Percentiles rank a stretch among this genome's conserved stretches.
These are phyloP conservation scores for Lethenteron camtschaticum DNA, from an alignment of 2,113 vertebrate genomes.

Conservation along the genomic window DNA sequence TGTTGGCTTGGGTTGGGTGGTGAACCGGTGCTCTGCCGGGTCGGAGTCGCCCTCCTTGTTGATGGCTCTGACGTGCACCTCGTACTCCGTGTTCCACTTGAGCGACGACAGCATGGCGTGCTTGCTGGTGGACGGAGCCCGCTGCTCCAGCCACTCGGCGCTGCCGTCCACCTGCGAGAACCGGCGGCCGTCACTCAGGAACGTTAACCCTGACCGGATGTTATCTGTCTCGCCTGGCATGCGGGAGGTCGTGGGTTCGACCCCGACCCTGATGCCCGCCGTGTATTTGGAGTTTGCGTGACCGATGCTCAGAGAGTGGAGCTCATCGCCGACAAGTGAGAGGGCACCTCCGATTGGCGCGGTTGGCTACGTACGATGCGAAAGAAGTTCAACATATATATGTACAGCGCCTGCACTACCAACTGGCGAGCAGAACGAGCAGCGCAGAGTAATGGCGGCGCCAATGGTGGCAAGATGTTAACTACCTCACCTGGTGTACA, in stretches of 20 bases:
- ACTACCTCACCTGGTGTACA: no score
- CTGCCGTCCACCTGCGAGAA: slow-evolving; percentile 30
- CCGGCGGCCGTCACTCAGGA: neutral
- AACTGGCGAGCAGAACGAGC: no score
- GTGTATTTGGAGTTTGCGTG: neutral
- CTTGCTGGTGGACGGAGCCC: slow-evolving; percentile 45
- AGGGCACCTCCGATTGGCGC: no score
- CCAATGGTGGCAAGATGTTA: no score
- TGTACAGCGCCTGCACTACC: no score
- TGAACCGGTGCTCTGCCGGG: slow-evolving; percentile 43
- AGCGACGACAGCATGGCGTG: slow-evolving; percentile 43
- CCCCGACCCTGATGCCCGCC: neutral
- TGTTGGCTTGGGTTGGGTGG: slow-evolving; percentile 48
- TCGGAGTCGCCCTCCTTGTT: slow-evolving; percentile 77
- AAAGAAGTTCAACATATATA: no score
- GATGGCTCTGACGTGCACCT: slow-evolving; percentile 61
- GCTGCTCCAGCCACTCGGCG: slow-evolving; percentile 69
- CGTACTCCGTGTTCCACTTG: slow-evolving; percentile 79
- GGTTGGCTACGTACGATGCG: no score
- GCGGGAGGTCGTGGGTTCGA: neutral
- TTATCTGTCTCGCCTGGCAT: neutral
- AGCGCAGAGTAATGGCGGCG: no score
- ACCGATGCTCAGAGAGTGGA: no score
- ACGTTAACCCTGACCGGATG: neutral
- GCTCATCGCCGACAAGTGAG: neutral